Evolutionary conservation across 2,113 vertebrate genomes (phyloP).

Genomic region (Muntiacus reevesi): DNA sequence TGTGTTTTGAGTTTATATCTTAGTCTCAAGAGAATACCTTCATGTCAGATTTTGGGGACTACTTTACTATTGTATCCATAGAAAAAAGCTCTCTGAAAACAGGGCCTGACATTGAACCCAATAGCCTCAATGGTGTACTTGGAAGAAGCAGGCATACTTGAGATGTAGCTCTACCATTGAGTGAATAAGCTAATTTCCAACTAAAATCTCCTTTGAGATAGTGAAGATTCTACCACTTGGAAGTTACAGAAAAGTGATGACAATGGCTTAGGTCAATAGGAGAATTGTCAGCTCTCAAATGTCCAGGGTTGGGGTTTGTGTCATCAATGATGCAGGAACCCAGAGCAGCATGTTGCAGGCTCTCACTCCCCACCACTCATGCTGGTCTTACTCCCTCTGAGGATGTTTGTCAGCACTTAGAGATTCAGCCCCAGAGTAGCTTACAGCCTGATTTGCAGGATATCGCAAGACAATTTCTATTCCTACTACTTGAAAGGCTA

Average conservation of each 20-base stretch:
- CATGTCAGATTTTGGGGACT: neutral
- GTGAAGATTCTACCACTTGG: neutral
- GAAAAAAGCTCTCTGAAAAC: neutral
- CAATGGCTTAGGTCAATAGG: neutral
- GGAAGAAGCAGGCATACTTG: neutral
- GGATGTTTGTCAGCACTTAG: neutral
- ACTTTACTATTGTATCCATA: neutral
- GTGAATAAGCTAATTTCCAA: neutral
- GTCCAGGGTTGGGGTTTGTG: neutral
- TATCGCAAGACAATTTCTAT: neutral
- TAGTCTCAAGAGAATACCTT: neutral
- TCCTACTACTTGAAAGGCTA: neutral
- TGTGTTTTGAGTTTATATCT: neutral
- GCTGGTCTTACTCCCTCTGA: neutral
- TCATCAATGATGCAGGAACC: neutral
- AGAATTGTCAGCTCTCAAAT: neutral
- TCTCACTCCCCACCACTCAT: neutral
- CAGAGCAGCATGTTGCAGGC: neutral
- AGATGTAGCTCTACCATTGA: neutral
- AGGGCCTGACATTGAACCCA: neutral
- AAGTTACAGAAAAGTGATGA: neutral
- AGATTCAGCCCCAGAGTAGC: neutral
- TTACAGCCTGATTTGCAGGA: neutral
- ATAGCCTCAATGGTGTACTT: fast-evolving
- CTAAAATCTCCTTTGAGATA: neutral